Evolutionary conservation across 2,113 vertebrate species (phyloP).

Genomic region (Pelobates fuscus): DNA sequence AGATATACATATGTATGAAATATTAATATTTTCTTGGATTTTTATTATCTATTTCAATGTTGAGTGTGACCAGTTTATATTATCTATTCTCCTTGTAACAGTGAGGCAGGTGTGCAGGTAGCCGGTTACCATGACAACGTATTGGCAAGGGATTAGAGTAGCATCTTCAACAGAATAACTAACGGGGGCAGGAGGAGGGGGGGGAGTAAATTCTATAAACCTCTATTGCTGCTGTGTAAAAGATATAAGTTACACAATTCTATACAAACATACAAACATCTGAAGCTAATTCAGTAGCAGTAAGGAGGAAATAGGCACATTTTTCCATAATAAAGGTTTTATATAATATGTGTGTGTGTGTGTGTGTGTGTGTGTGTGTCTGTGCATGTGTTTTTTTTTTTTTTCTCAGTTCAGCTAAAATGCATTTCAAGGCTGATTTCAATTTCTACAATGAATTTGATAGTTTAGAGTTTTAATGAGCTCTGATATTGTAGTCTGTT

Average conservation of each 20-base stretch:
- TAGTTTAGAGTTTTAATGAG: too few species aligned
- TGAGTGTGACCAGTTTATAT: constrained; percentile 70
- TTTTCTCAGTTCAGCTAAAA: neutral
- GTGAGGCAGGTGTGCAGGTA: constrained; percentile 77
- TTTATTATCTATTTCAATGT: constrained; percentile 69
- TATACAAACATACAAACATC: constrained; percentile 38
- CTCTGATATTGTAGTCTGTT: too few species aligned
- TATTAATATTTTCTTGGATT: constrained; percentile 71
- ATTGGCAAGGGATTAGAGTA: constrained; percentile 74
- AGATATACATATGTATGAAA: constrained; percentile 68
- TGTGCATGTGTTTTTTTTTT: too few species aligned
- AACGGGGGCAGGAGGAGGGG: constrained; percentile 2
- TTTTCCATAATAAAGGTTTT: constrained; percentile 1
- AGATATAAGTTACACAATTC: constrained; percentile 40
- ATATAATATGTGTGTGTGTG: neutral
- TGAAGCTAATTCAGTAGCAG: constrained; percentile 6
- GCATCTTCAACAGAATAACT: constrained; percentile 59
- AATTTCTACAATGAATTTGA: too few species aligned
- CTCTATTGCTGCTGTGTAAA: constrained; percentile 44
- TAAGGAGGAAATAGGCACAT: constrained; percentile 27
- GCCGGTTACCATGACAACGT: constrained; percentile 79
- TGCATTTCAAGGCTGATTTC: too few species aligned
- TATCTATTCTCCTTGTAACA: constrained; percentile 65
- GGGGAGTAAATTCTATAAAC: constrained; percentile 30
- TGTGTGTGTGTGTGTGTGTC: neutral